Percentiles rank a stretch among this genome's conserved stretches.
Evolutionary conservation across 1,140 invertebrate genomes (phyloP).

Genomic region (Triops longicaudatus): DNA sequence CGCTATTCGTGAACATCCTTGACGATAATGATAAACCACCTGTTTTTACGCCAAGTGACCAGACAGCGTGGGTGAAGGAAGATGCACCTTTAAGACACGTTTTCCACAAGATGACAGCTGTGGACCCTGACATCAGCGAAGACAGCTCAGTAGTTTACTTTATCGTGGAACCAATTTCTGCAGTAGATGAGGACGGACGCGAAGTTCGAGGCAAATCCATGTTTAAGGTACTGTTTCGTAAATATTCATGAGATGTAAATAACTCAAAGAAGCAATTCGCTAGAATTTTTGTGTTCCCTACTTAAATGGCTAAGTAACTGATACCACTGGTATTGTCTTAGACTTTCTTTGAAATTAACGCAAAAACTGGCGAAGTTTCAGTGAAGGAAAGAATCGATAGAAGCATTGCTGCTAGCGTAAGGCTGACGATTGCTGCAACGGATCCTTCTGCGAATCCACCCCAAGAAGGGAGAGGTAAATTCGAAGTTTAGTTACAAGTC

Average conservation of each 20-base stretch:
- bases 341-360: conserved; percentile 64
- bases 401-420: conserved; percentile 60
- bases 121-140: conserved; percentile 68
- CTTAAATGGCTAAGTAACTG: conserved; percentile 19
- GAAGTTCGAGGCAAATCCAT: conserved; percentile 45
- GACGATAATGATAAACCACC: conserved; percentile 86
- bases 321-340: conserved; percentile 39
- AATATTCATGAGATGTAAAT: background rate
- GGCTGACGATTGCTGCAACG: conserved; percentile 65
- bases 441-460: conserved; percentile 66
- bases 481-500: conserved; percentile 27
- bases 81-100: conserved; percentile 63
- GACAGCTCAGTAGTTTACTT: conserved; percentile 60
- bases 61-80: conserved; percentile 68
- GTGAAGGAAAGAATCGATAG: conserved; percentile 57
- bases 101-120: conserved; percentile 62
- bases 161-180: conserved; percentile 60
- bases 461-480: conserved; percentile 63
- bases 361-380: conserved; percentile 58
- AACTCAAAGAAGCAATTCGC: background rate
- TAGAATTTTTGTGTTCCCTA: conserved; percentile 16
- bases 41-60: conserved; percentile 68
- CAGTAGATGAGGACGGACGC: conserved; percentile 72
- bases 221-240: conserved; percentile 9
- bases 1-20: conserved; percentile 62